Evolutionary conservation across 2,797 vertebrate genomes (phyloP).

Genomic region (Tauraco hartlaubi): DNA sequence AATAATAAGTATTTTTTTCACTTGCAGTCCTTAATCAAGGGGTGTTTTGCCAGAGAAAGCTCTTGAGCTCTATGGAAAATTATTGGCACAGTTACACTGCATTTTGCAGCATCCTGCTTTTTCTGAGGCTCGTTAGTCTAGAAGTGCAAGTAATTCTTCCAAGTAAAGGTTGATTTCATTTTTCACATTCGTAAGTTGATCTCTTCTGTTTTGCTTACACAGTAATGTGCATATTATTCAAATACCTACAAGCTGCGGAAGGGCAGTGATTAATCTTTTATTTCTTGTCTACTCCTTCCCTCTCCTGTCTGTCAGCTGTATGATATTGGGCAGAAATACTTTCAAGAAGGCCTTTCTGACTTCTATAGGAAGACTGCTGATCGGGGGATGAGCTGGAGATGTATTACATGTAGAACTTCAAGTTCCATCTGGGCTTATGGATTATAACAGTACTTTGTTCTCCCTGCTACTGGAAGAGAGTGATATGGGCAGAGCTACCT

Average conservation of each 20-base stretch:
- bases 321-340: neutral
- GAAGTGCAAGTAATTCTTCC: neutral
- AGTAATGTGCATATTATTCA: neutral
- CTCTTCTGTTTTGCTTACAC: neutral
- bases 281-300: neutral
- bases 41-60: neutral
- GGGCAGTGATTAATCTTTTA: neutral
- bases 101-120: neutral
- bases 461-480: slow-evolving; percentile 48
- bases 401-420: slow-evolving; percentile 33
- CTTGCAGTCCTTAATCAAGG: slow-evolving; percentile 1
- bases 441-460: slow-evolving; percentile 56
- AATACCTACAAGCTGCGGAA: neutral
- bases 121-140: neutral
- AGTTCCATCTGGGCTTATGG: slow-evolving; percentile 45
- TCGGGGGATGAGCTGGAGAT: slow-evolving; percentile 7
- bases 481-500: slow-evolving; percentile 43
- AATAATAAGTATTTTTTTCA: neutral
- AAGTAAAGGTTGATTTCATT: slow-evolving; percentile 29
- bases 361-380: neutral
- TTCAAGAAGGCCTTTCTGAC: neutral
- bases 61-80: neutral
- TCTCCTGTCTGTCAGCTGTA: neutral
- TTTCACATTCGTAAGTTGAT: neutral
- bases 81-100: neutral